Conservation (phyloP, 2,888 invertebrate genomes). For the Slavum lentiscoides region DNA sequence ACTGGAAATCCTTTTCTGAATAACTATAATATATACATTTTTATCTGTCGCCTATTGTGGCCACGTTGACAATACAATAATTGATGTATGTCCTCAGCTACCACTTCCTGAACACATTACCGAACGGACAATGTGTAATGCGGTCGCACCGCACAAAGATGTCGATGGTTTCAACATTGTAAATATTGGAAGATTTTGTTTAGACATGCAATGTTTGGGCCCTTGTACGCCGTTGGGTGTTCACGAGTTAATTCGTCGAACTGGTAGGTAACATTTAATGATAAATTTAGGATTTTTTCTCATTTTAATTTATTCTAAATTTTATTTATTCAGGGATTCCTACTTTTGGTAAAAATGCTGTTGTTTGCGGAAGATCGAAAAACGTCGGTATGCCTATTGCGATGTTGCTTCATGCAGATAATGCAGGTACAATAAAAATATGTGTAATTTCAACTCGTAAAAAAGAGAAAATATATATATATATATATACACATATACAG, state of each 20-base stretch:
- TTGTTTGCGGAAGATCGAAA: conserved; percentile 87
- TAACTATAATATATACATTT: too few species aligned
- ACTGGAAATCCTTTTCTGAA: too few species aligned
- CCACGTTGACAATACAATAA: too few species aligned
- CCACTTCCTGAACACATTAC: conserved; percentile 79
- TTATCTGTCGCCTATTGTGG: too few species aligned
- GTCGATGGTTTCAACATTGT: conserved; percentile 87
- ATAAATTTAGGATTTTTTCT: neutral
- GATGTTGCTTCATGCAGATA: conserved; percentile 78
- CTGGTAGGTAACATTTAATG: conserved; percentile 58
- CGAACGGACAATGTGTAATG: conserved; percentile 77
- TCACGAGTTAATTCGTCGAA: conserved; percentile 70
- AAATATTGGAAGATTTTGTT: conserved; percentile 78
- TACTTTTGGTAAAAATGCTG: conserved; percentile 83
- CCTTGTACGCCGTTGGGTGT: conserved; percentile 82
- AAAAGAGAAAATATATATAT: too few species aligned
- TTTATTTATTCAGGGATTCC: conserved; percentile 65
- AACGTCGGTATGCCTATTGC: conserved; percentile 91
- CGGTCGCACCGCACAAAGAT: conserved; percentile 79
- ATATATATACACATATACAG: too few species aligned
- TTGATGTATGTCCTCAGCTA: conserved; percentile 61
- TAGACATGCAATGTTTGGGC: conserved; percentile 74
- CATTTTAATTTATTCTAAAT: conserved; percentile 6
- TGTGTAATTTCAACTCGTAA: neutral
- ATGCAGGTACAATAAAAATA: conserved; percentile 58